These are phyloP conservation scores for Bradypus variegatus DNA, from an alignment of 2,797 vertebrate species.

Conservation along the genomic window DNA sequence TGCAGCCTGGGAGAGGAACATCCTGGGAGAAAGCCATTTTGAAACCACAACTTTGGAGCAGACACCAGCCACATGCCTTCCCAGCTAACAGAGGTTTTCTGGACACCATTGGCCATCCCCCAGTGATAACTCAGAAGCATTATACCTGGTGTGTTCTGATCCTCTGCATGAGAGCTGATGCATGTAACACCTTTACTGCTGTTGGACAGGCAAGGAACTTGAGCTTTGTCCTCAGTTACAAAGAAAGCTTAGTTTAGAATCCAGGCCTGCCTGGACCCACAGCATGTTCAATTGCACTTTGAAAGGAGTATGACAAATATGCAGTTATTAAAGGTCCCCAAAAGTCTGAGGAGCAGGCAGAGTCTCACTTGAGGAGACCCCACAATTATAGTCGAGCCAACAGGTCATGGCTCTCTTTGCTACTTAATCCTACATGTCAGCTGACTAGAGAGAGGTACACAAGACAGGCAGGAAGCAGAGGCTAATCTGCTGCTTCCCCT, in stretches of 20 bases:
- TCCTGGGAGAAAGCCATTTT: too few relatives aligned
- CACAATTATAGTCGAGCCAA: accelerated
- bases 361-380: neutral
- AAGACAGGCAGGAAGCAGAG: neutral
- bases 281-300: accelerated
- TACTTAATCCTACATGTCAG: neutral
- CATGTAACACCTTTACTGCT: accelerated
- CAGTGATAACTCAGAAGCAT: neutral
- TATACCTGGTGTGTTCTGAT: accelerated
- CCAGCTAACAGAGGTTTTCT: too few relatives aligned
- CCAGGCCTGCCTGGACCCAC: neutral
- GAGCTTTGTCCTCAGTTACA: neutral
- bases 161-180: neutral
- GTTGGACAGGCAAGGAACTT: neutral
- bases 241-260: too few relatives aligned
- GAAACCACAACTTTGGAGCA: too few relatives aligned
- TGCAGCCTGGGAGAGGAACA: too few relatives aligned
- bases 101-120: too few relatives aligned
- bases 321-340: neutral
- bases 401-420: neutral
- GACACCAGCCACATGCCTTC: too few relatives aligned
- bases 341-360: neutral
- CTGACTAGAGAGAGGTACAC: accelerated
- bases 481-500: accelerated
- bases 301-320: neutral